Conservation (phyloP, 64 coral and sea anemone genomes). For the Anthopleura sola region DNA sequence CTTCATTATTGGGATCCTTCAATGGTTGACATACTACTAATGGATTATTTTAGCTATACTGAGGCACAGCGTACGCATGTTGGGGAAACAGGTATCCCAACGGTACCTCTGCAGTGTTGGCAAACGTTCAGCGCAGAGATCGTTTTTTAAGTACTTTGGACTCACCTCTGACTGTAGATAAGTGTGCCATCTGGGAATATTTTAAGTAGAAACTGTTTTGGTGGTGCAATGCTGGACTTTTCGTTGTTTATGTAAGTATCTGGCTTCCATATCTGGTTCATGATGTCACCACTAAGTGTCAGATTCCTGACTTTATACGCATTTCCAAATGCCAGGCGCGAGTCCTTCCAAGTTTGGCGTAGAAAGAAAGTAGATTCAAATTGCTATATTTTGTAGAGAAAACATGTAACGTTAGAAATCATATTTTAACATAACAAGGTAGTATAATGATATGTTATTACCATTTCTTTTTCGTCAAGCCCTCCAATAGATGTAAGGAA, state of each 20-base stretch:
- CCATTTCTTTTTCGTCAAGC: conserved; percentile 88
- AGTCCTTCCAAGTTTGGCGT: conserved; percentile 69
- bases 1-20: no score
- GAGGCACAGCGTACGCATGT: no score
- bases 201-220: conserved; percentile 66
- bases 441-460: neutral
- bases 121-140: no score
- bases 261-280: conserved; percentile 82
- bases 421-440: neutral
- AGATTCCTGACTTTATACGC: conserved; percentile 65
- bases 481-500: conserved; percentile 76
- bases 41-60: no score
- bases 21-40: no score
- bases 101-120: no score
- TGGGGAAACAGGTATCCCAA: no score
- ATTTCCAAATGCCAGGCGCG: conserved; percentile 50
- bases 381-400: conserved; percentile 37
- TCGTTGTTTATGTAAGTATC: conserved; percentile 87
- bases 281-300: conserved; percentile 64
- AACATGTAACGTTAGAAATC: neutral
- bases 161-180: conserved; percentile 82
- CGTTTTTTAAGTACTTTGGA: neutral
- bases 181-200: conserved; percentile 53
- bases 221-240: conserved; percentile 63
- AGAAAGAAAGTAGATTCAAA: conserved; percentile 82